These are phyloP conservation scores for Metalampra italica DNA, from an alignment of 2,888 invertebrate species.

Conservation along the genomic window DNA sequence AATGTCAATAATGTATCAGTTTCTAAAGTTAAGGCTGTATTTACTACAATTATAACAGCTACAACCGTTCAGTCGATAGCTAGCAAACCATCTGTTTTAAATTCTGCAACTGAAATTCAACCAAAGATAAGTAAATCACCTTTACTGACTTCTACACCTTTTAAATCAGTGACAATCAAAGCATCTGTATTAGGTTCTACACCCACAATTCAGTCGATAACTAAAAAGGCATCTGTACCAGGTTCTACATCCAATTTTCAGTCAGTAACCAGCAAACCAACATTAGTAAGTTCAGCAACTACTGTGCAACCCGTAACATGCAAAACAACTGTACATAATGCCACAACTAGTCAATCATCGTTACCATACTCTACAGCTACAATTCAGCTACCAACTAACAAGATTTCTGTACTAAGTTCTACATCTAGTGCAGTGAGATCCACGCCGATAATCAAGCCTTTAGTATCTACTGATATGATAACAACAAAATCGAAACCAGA, in stretches of 20 bases:
- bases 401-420: not conserved
- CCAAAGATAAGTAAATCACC: no score
- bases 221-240: no score
- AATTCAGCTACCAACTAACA: not conserved
- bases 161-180: no score
- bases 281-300: not conserved
- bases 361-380: not conserved
- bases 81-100: not conserved
- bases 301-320: no score
- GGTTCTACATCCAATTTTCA: not conserved
- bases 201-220: no score
- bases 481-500: no score
- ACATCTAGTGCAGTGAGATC: not conserved
- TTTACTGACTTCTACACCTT: no score
- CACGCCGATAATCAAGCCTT: not conserved
- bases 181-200: no score
- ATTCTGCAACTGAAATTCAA: not conserved
- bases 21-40: not conserved
- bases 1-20: no score
- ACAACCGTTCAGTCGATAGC: not conserved
- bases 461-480: slow-evolving; percentile 2
- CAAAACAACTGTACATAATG: no score
- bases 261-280: not conserved
- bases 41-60: not conserved
- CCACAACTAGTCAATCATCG: not conserved